Base-by-base conservation (phyloP, 2,113 vertebrate genomes). In the Nesoenas mayeri region DNA sequence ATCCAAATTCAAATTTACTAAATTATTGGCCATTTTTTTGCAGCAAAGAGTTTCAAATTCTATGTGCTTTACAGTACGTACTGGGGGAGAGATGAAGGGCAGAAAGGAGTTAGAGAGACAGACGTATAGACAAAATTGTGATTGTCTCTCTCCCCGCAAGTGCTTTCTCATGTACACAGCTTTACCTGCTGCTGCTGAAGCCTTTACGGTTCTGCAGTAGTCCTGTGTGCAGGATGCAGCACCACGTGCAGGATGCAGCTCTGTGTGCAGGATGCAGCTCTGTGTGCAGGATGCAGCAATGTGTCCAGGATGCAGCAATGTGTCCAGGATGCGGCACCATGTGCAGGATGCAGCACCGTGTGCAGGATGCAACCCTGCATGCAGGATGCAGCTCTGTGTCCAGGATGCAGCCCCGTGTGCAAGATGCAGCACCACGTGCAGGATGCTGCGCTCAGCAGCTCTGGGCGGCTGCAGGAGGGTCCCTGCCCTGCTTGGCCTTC, bases 61-160 rank as follows among this genome's bases (percentile, higher is more conserved):
- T 29, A 6, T 9, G 4, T 60, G 61, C 60, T 87, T 89, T 38
- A 54, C 8, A 9, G 48, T 6, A 57, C 0, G 0, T 36, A 9
- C 1, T 1, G 5, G 11, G 16, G 5, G 7, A 29, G 57, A 85
- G 61, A 64, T 3, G 28, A 25, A 71, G 32, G 42, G 65, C 2
- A 32, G 73, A 31, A 51, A 25, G 80, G 36, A 80, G 19, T 60
- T 7, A 70, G 24, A 29, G 14, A 77, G 40, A 11, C 3, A 47
- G 47, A 31, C 2, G 7, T 3, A 69, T 36, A 58, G 51, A n/a
- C 34, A 12, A 2, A 7, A 51, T 4, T 25, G 12, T 3, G 26
- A 19, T 10, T 11, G 1, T 32, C 44, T 58, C 26, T 26, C 10
- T 64, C 25, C 12, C 32, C 1, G 4, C 0, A 0, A 0, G 1